These are phyloP conservation scores for Diceros bicornis DNA, from an alignment of 2,797 vertebrate species.

Conservation along the genomic window DNA sequence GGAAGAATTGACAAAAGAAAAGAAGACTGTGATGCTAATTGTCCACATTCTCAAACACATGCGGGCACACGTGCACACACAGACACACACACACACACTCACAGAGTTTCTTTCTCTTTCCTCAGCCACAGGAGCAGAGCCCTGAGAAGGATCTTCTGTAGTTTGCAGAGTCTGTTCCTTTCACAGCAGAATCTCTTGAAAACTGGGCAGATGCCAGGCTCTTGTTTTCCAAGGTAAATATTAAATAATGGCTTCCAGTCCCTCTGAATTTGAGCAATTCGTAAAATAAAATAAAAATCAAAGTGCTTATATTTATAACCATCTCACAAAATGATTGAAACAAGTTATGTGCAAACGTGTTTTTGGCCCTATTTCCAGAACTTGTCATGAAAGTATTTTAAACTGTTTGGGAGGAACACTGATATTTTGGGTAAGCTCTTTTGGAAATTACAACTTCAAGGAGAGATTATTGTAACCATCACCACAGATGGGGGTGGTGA, in stretches of 20 bases:
- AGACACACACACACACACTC: neutral
- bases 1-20: neutral
- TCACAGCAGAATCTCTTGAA: neutral
- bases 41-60: neutral
- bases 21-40: neutral
- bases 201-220: neutral
- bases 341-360: neutral
- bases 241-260: neutral
- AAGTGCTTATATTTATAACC: neutral
- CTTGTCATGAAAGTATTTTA: neutral
- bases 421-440: neutral
- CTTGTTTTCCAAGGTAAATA: neutral
- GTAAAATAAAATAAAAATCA: neutral
- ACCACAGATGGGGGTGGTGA: neutral
- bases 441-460: slow-evolving; percentile 17
- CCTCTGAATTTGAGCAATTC: neutral
- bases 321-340: slow-evolving; percentile 35
- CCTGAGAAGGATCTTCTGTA: neutral
- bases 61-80: neutral
- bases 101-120: neutral
- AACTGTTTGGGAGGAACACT: neutral
- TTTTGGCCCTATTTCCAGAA: slow-evolving; percentile 23
- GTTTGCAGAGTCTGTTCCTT: neutral
- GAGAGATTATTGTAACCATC: neutral
- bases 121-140: neutral